phyloP scores from a whole-genome alignment of 2,113 vertebrate genomes.

The Mobula hypostoma region DNA sequence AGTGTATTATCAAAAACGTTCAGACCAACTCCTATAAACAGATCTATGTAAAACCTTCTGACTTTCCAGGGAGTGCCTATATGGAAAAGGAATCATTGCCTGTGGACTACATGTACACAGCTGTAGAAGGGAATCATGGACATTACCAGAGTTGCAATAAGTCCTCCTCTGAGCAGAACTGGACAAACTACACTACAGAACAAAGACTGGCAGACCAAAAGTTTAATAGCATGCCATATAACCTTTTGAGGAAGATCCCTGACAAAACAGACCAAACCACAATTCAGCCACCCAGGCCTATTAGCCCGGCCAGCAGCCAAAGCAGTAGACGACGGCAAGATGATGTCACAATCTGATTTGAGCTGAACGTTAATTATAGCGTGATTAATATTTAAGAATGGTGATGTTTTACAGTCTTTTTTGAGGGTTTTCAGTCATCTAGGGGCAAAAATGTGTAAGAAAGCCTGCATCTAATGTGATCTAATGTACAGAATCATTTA shows the following conservation, averaged over 20 bases:
- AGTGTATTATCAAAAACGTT: conserved; percentile 43
- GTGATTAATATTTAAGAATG: conserved; percentile 4
- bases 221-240: not conserved
- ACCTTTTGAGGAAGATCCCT: not conserved
- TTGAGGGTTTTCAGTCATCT: not conserved
- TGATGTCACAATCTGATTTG: not conserved
- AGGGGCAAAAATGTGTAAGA: not conserved
- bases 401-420: not conserved
- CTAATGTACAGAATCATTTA: not conserved
- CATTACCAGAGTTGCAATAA: conserved; percentile 25
- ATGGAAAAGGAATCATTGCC: conserved; percentile 4
- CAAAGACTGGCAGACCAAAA: conserved; percentile 17
- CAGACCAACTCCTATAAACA: not conserved
- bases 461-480: not conserved
- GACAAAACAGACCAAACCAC: not conserved
- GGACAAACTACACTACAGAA: conserved; percentile 21
- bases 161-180: conserved; percentile 15
- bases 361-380: not conserved
- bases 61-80: not conserved
- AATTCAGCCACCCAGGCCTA: not conserved
- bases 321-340: not conserved
- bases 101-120: conserved; percentile 10
- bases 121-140: not conserved
- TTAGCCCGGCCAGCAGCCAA: conserved; percentile 16
- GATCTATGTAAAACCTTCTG: not conserved